A percentile compares a stretch with the other conserved stretches of the same genome.
phyloP scores from a whole-genome alignment of 2,797 vertebrate genomes.

The Alcedo atthis region DNA sequence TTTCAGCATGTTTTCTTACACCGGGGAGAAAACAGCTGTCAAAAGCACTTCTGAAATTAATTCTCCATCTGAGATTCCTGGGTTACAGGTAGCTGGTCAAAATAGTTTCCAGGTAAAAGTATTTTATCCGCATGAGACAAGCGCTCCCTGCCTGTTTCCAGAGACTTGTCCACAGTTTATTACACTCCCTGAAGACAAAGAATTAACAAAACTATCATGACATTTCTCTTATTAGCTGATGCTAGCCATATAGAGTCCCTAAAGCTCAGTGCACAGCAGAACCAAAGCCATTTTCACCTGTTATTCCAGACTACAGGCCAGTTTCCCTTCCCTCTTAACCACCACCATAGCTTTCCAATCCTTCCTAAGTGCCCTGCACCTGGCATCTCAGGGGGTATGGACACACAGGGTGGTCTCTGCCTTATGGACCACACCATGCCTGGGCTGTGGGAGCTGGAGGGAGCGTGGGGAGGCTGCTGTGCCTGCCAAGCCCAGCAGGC shows the following conservation, averaged over 20 bases:
- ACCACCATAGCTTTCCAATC: background rate
- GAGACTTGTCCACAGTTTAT: background rate
- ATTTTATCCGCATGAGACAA: background rate
- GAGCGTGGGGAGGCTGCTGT: accelerated
- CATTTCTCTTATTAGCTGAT: background rate
- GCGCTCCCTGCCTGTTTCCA: background rate
- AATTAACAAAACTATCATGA: background rate
- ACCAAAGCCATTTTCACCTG: background rate
- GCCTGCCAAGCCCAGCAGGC: background rate
- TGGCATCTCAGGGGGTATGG: background rate
- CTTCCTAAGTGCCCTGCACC: background rate
- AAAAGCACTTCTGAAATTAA: constrained; percentile 16
- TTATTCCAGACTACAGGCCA: background rate
- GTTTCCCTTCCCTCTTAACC: background rate
- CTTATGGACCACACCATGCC: background rate
- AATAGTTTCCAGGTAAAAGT: background rate
- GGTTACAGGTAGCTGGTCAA: background rate
- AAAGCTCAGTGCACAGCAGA: background rate
- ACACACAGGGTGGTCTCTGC: accelerated
- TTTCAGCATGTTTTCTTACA: background rate
- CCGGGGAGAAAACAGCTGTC: background rate
- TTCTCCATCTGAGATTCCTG: background rate
- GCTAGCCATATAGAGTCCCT: background rate
- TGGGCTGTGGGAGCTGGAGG: background rate
- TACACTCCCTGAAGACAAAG: background rate